Conservation (phyloP, 2,888 invertebrate species). For the Epsilonema sp. region DNA sequence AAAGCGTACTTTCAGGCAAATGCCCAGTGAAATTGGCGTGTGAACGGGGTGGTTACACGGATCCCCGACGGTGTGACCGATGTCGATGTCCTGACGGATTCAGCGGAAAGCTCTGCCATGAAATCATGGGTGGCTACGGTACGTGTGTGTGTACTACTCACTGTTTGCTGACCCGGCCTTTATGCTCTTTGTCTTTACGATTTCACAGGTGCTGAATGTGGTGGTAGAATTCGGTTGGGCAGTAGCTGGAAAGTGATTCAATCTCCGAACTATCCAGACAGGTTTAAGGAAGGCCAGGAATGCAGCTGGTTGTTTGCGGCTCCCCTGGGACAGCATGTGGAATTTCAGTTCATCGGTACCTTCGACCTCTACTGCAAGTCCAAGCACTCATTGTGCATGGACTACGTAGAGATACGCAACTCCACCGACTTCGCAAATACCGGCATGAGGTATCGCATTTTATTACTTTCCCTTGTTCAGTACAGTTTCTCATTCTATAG, state of each 20-base stretch:
- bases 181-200: neutral
- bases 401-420: constrained; percentile 27
- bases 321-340: constrained; percentile 22
- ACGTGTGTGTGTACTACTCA: neutral
- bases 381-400: constrained; percentile 29
- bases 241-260: constrained; percentile 17
- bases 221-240: constrained; percentile 16
- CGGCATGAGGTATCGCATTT: constrained; percentile 22
- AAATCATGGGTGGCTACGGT: constrained; percentile 26
- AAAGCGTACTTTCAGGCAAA: constrained; percentile 7
- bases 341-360: constrained; percentile 24
- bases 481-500: neutral
- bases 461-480: neutral
- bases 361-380: constrained; percentile 30
- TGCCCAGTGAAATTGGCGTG: constrained; percentile 21
- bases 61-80: constrained; percentile 23
- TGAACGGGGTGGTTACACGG: constrained; percentile 27
- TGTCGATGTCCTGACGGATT: constrained; percentile 29
- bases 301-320: constrained; percentile 27
- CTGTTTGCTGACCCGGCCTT: neutral
- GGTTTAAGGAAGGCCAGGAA: constrained; percentile 26
- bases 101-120: constrained; percentile 24
- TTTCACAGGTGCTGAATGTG: constrained; percentile 20
- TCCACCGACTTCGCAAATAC: constrained; percentile 29
- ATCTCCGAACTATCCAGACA: constrained; percentile 24